A percentile compares a stretch with the other conserved stretches of the same genome.
Conservation (phyloP, 2,888 invertebrate genomes). For the Drosophila prostipennis region DNA sequence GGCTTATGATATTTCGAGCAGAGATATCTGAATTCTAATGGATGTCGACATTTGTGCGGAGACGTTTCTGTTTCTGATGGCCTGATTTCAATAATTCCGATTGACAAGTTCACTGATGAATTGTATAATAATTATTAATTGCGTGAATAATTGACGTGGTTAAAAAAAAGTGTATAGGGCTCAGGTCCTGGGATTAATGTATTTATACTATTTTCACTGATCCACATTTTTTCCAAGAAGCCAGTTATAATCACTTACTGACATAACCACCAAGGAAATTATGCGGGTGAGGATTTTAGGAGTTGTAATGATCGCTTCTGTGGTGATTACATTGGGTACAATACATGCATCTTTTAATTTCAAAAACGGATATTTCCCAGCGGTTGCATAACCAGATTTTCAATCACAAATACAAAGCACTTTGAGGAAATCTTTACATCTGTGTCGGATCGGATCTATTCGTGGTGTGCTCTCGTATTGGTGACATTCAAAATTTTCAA, state of each 20-base stretch:
- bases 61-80: conserved; percentile 1
- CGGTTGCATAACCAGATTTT: conserved; percentile 49
- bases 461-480: conserved; percentile 41
- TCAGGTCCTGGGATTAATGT: conserved; percentile 1
- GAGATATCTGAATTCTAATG: conserved; percentile 24
- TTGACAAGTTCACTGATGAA: conserved; percentile 14
- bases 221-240: neutral
- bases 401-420: conserved; percentile 38
- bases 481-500: conserved; percentile 47
- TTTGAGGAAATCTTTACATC: conserved; percentile 39
- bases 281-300: neutral
- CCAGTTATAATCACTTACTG: conserved; percentile 10
- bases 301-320: neutral
- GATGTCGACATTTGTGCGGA: conserved; percentile 33
- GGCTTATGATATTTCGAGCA: conserved; percentile 34
- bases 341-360: conserved; percentile 4
- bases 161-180: neutral
- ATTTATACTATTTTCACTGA: conserved; percentile 4
- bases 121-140: conserved; percentile 25
- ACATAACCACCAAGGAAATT: conserved; percentile 10
- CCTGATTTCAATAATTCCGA: conserved; percentile 22
- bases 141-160: neutral
- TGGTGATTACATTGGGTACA: conserved; percentile 5
- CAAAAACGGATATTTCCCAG: conserved; percentile 18
- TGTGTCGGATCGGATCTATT: conserved; percentile 36